phyloP scores from a whole-genome alignment of 2,797 vertebrate genomes.

The Phataginus tricuspis region DNA sequence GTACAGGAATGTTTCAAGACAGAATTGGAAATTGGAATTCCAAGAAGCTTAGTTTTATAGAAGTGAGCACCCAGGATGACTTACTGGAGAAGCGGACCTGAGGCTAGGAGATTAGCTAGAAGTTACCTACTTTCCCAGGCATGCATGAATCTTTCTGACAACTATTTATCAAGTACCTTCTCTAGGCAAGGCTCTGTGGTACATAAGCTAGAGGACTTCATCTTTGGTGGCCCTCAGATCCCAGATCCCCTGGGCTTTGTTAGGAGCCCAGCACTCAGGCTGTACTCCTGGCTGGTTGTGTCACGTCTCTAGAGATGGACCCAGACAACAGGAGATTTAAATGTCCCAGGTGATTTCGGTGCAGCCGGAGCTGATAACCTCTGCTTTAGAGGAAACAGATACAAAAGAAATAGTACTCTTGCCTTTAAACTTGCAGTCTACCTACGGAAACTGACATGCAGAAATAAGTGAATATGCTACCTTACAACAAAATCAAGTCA shows the following conservation, averaged over 20 bases:
- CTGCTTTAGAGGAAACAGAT: neutral
- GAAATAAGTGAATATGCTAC: neutral
- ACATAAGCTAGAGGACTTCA: neutral
- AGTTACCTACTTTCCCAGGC: neutral
- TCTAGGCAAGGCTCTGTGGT: neutral
- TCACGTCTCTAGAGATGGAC: neutral
- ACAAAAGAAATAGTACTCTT: neutral
- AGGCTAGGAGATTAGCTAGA: neutral
- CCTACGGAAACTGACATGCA: neutral
- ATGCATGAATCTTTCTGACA: neutral
- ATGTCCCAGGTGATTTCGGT: neutral
- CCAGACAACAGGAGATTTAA: neutral
- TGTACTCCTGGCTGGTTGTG: too few relatives aligned
- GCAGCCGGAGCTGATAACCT: neutral
- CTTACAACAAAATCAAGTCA: neutral
- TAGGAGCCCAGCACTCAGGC: neutral
- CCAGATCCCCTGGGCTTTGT: neutral
- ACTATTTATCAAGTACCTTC: neutral
- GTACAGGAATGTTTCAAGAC: neutral
- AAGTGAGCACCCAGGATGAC: neutral
- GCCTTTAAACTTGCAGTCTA: neutral
- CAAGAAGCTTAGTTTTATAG: neutral
- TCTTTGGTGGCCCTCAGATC: neutral
- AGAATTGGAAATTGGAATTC: neutral
- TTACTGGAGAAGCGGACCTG: neutral